Percentiles rank a stretch among this genome's conserved stretches.
Conservation (phyloP, 2,888 invertebrate species). For the Synanthedon myopaeformis region DNA sequence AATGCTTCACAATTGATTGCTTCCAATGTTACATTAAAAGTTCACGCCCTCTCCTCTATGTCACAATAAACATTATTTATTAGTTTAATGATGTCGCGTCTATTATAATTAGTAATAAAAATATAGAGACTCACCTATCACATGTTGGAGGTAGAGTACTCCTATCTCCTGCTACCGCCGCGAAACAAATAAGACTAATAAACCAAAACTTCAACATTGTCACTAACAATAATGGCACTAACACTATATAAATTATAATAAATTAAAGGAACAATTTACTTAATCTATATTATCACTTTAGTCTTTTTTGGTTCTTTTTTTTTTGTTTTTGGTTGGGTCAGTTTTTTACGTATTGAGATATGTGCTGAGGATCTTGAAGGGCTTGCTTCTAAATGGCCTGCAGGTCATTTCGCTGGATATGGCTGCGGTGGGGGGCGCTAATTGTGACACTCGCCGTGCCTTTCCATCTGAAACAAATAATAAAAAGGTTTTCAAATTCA, state of each 20-base stretch:
- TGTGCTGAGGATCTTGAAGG: slow-evolving; percentile 44
- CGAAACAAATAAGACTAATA: slow-evolving; percentile 18
- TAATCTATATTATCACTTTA: slow-evolving; percentile 23
- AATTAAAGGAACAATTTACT: slow-evolving; percentile 12
- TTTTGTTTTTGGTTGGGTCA: slow-evolving; percentile 9
- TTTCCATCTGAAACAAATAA: slow-evolving; percentile 41
- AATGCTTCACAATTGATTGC: too few relatives aligned
- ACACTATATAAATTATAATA: slow-evolving; percentile 12
- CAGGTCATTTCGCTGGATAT: slow-evolving; percentile 45
- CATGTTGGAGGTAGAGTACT: slow-evolving; percentile 63
- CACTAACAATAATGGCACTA: slow-evolving; percentile 29
- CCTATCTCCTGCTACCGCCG: slow-evolving; percentile 33
- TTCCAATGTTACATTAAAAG: too few relatives aligned
- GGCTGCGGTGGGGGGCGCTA: slow-evolving; percentile 13
- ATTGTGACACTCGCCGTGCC: slow-evolving; percentile 25
- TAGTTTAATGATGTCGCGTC: too few relatives aligned
- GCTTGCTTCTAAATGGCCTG: slow-evolving; percentile 44
- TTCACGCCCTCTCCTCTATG: too few relatives aligned
- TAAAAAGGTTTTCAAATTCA: too few relatives aligned
- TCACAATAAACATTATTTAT: too few relatives aligned
- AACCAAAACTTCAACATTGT: slow-evolving; percentile 39
- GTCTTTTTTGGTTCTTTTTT: slow-evolving; percentile 20
- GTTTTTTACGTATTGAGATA: slow-evolving; percentile 50
- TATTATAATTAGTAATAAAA: not conserved
- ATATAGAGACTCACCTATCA: slow-evolving; percentile 53